A percentile compares a stretch with the other conserved stretches of the same genome.
Conservation (phyloP, 2,113 vertebrate genomes). For the Poecile atricapillus region DNA sequence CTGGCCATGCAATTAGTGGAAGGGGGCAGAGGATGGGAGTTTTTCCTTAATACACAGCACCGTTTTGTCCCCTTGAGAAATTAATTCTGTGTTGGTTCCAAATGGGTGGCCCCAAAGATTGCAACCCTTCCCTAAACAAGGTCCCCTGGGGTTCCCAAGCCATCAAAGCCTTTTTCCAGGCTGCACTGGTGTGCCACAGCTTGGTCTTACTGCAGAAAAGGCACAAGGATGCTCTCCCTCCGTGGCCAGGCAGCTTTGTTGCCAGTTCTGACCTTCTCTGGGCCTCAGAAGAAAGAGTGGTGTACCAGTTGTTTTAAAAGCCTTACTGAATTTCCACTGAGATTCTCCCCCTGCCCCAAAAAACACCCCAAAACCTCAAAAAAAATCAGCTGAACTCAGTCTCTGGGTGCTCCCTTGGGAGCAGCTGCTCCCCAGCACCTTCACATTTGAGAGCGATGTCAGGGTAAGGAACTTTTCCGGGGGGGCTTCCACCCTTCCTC, state of each 20-base stretch:
- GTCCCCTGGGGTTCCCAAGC: background rate
- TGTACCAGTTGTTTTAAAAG: background rate
- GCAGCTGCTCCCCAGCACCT: background rate
- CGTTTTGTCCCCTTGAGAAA: background rate
- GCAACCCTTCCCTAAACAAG: background rate
- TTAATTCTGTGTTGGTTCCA: conserved; percentile 1
- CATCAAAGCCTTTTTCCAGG: background rate
- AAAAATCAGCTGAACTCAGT: background rate
- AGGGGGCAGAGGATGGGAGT: background rate
- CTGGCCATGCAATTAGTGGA: background rate
- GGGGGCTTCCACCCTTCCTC: background rate
- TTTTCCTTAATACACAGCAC: background rate
- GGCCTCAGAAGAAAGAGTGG: background rate
- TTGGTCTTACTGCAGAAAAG: background rate
- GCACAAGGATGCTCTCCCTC: background rate
- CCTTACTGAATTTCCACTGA: background rate
- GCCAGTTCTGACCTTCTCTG: background rate
- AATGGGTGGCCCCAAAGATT: background rate
- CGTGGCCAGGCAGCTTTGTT: background rate
- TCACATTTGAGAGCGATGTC: fast-evolving
- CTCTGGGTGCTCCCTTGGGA: background rate
- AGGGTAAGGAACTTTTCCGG: background rate
- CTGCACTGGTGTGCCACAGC: background rate
- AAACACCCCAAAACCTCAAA: too few species aligned
- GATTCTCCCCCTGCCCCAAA: background rate